phyloP scores from a whole-genome alignment of 2,888 invertebrate species.

The Hyposoter didymator region DNA sequence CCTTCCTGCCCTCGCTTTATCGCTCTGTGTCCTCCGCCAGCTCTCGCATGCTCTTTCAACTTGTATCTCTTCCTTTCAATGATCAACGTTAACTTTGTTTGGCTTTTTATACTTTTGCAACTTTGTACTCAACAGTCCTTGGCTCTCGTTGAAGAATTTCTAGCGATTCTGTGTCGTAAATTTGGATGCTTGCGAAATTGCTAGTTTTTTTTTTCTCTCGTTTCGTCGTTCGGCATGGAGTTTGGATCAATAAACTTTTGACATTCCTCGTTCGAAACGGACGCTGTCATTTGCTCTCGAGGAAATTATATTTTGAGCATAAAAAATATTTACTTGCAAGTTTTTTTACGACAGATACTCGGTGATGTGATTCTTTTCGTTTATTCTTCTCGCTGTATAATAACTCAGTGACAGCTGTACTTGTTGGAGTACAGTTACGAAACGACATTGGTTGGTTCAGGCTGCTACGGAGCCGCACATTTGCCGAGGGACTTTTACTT shows the following conservation, averaged over 20 bases:
- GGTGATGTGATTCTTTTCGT: background rate
- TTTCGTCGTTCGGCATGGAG: background rate
- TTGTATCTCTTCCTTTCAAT: conserved; percentile 9
- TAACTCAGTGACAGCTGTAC: conserved; percentile 16
- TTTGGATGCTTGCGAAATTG: background rate
- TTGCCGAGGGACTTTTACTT: conserved; percentile 5
- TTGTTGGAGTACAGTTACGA: conserved; percentile 24
- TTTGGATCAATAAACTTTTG: background rate
- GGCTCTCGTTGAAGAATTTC: too few species aligned
- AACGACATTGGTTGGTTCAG: background rate
- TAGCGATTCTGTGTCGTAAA: background rate
- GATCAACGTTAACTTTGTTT: conserved; percentile 20
- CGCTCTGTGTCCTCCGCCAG: background rate
- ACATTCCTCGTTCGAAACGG: background rate
- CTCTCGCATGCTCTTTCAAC: background rate
- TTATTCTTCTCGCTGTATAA: background rate
- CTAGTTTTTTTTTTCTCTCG: background rate
- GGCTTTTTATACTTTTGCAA: background rate
- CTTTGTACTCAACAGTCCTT: background rate
- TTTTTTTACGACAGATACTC: background rate
- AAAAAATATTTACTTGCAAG: background rate
- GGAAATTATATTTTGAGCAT: background rate
- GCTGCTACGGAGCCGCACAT: background rate
- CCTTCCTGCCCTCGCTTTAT: background rate
- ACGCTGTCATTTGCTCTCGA: background rate